Conservation (phyloP, 2,797 vertebrate species). For the Peromyscus nudipes region DNA sequence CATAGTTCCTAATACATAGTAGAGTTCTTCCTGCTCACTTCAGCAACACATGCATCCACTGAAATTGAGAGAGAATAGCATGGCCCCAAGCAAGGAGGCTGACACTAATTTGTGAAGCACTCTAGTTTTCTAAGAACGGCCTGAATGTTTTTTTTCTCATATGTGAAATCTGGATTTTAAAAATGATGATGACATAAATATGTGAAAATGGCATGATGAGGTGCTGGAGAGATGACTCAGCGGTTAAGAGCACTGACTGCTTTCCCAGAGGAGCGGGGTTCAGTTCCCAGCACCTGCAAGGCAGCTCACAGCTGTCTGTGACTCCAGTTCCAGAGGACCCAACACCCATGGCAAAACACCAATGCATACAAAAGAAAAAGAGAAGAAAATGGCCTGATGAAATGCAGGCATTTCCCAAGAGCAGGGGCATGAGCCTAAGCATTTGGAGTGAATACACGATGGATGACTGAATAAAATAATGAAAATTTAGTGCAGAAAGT, state of each 20-base stretch:
- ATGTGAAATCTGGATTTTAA: neutral
- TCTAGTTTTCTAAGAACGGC: neutral
- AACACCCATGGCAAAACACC: no score
- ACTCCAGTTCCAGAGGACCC: no score
- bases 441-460: neutral
- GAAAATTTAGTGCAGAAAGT: neutral
- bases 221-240: no score
- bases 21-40: neutral
- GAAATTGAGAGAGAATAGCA: neutral
- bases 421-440: neutral
- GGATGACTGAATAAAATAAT: conserved; percentile 22
- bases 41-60: no score
- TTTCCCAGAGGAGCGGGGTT: no score
- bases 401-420: neutral
- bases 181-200: neutral
- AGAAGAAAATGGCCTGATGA: neutral
- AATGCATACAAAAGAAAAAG: no score
- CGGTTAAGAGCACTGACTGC: no score
- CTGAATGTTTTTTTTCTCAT: neutral
- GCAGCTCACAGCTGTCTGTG: no score
- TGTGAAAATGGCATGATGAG: neutral
- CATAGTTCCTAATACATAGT: neutral
- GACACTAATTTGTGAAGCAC: neutral
- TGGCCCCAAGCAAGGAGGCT: neutral
- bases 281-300: no score